phyloP scores from a whole-genome alignment of 1,140 invertebrate genomes.

The Mizuhopecten yessoensis region DNA sequence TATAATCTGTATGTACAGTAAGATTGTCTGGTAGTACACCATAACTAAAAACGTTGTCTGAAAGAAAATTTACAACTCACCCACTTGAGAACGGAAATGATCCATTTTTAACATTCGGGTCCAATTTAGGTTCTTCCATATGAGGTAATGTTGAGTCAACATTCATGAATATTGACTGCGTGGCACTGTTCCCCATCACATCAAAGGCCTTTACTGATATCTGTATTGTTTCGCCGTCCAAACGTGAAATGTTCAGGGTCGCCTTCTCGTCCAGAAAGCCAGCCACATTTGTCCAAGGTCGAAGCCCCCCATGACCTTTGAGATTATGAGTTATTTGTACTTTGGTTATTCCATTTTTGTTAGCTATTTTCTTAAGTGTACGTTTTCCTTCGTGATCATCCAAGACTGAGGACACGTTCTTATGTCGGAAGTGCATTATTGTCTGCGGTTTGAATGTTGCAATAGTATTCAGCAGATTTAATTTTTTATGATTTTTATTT shows the following conservation, averaged over 20 bases:
- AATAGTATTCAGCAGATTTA: neutral
- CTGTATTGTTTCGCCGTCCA: constrained; percentile 48
- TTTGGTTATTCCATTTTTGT: constrained; percentile 52
- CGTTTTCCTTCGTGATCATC: constrained; percentile 50
- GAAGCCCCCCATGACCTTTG: constrained; percentile 30
- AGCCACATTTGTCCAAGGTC: constrained; percentile 38
- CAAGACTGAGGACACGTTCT: neutral
- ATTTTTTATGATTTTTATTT: neutral
- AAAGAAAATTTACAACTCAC: neutral
- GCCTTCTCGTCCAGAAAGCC: constrained; percentile 41
- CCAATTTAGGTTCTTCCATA: neutral
- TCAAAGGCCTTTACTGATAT: constrained; percentile 55
- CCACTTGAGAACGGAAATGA: neutral
- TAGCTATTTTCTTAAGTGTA: constrained; percentile 31
- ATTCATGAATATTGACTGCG: constrained; percentile 36
- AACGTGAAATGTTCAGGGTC: constrained; percentile 34
- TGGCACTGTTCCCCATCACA: constrained; percentile 43
- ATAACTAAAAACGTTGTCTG: no score
- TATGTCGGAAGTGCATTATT: neutral
- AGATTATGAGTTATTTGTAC: constrained; percentile 42
- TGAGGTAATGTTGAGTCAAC: constrained; percentile 49
- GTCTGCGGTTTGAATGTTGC: neutral
- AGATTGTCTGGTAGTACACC: no score
- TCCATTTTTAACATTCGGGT: neutral
- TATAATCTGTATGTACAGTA: no score